phyloP scores from a whole-genome alignment of 2,888 invertebrate genomes.

The Tromatobia lineatoria region DNA sequence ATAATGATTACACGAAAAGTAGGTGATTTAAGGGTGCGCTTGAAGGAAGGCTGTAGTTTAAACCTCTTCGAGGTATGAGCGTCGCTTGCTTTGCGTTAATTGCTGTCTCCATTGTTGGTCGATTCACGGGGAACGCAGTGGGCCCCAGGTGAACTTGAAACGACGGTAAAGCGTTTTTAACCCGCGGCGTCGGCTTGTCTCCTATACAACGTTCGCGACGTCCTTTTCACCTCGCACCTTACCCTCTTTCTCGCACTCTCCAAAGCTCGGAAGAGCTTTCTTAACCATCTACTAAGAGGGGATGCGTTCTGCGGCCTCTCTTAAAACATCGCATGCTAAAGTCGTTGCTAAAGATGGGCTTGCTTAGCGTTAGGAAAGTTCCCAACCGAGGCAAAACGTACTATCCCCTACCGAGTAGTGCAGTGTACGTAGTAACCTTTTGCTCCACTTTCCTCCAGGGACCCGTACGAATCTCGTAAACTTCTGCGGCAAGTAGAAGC shows the following conservation, averaged over 20 bases:
- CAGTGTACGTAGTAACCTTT: constrained; percentile 8
- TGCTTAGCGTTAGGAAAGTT: constrained; percentile 35
- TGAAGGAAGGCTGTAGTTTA: background rate
- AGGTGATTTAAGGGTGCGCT: constrained; percentile 47
- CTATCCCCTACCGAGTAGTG: constrained; percentile 3
- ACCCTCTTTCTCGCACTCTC: constrained; percentile 5
- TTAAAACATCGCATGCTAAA: background rate
- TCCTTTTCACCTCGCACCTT: background rate
- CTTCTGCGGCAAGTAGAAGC: background rate
- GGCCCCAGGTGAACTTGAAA: constrained; percentile 71
- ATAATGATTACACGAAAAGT: constrained; percentile 65
- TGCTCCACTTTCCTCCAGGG: constrained; percentile 43
- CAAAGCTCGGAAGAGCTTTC: constrained; percentile 27
- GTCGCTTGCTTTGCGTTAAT: constrained; percentile 62
- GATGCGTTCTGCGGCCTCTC: constrained; percentile 19
- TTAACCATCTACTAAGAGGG: constrained; percentile 38
- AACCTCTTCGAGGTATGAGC: constrained; percentile 10
- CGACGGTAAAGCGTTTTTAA: constrained; percentile 71
- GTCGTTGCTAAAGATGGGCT: constrained; percentile 28
- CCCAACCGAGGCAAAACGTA: constrained; percentile 8
- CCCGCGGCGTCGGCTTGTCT: constrained; percentile 10
- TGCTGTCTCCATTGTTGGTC: constrained; percentile 69
- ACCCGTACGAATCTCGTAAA: constrained; percentile 54
- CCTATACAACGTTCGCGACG: constrained; percentile 7
- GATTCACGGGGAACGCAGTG: constrained; percentile 68